phyloP scores from a whole-genome alignment of 1,140 invertebrate species.

The Scaptomyza montana region DNA sequence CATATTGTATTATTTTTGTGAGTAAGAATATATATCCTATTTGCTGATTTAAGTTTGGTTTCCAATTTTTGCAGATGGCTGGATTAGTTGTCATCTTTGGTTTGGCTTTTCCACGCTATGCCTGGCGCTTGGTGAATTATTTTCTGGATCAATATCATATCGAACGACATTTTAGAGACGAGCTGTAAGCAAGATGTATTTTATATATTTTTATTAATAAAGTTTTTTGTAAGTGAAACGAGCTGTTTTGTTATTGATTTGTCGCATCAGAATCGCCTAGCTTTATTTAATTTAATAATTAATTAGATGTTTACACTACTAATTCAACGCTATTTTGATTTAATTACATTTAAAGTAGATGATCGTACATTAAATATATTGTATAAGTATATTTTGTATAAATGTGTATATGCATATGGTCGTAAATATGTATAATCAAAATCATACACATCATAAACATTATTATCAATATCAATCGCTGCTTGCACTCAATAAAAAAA shows the following conservation, averaged over 20 bases:
- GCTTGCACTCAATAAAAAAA: slow-evolving; percentile 44
- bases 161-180: slow-evolving; percentile 54
- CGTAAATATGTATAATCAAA: slow-evolving; percentile 32
- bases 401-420: slow-evolving; percentile 13
- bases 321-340: slow-evolving; percentile 70
- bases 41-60: neutral
- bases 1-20: slow-evolving; percentile 44
- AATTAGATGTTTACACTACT: slow-evolving; percentile 76
- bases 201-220: slow-evolving; percentile 56
- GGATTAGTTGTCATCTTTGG: slow-evolving; percentile 37
- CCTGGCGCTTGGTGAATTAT: slow-evolving; percentile 42
- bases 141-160: slow-evolving; percentile 44
- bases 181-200: slow-evolving; percentile 36
- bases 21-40: slow-evolving; percentile 5
- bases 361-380: slow-evolving; percentile 60
- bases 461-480: slow-evolving; percentile 75
- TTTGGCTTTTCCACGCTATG: slow-evolving; percentile 38
- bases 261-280: slow-evolving; percentile 73
- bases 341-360: slow-evolving; percentile 80
- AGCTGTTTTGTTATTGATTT: slow-evolving; percentile 40
- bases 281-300: slow-evolving; percentile 74
- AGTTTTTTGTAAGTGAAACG: slow-evolving; percentile 17
- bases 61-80: slow-evolving; percentile 29
- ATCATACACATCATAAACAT: slow-evolving; percentile 54
- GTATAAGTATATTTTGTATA: slow-evolving; percentile 47